Conservation (phyloP, 1,140 invertebrate species). For the Helicoverpa armigera region DNA sequence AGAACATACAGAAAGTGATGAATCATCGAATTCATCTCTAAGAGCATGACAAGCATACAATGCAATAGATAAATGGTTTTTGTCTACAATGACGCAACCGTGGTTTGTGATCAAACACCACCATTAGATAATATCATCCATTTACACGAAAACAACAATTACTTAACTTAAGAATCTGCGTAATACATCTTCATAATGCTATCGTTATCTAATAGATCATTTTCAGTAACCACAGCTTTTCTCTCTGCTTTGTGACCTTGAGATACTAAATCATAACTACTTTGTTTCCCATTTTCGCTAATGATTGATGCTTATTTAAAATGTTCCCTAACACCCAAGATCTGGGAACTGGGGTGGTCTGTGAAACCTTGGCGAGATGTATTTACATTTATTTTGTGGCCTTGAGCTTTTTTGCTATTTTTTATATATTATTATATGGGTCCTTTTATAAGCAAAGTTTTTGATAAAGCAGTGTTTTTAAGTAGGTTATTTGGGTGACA, state of each 20-base stretch:
- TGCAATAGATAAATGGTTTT: conserved; percentile 19
- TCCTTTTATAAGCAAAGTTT: not conserved
- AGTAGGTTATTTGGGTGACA: not conserved
- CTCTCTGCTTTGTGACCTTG: not conserved
- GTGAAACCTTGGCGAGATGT: not conserved
- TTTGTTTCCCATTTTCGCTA: not conserved
- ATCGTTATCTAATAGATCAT: conserved; percentile 7
- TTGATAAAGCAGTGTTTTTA: not conserved
- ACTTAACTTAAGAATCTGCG: conserved; percentile 6
- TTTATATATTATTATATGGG: conserved; percentile 7
- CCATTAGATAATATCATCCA: conserved; percentile 4
- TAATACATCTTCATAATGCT: conserved; percentile 24
- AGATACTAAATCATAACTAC: not conserved
- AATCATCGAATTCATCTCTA: not conserved
- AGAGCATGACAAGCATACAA: not conserved
- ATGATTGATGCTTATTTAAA: conserved; percentile 27
- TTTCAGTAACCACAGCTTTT: not conserved
- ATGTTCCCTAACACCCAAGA: not conserved
- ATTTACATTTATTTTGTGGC: not conserved
- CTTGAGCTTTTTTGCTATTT: conserved; percentile 7
- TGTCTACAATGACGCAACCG: conserved; percentile 10
- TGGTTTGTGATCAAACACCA: not conserved
- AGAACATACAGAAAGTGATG: not conserved
- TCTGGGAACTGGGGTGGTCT: not conserved
- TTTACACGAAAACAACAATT: conserved; percentile 31